phyloP scores from a whole-genome alignment of 2,888 invertebrate genomes.

The Acrobasis repandana region DNA sequence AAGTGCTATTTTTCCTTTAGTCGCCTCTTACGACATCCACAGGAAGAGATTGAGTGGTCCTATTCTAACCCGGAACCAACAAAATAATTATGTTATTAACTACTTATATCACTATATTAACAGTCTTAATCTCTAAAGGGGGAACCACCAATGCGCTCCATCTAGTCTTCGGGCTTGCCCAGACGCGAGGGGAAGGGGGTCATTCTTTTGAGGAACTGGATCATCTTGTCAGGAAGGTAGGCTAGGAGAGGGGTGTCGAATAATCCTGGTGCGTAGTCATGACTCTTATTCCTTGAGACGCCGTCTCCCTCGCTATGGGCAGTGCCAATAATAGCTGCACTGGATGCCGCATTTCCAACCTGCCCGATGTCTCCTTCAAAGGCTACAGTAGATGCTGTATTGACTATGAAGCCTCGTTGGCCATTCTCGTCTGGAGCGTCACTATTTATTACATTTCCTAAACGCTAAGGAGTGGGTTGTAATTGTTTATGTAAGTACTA shows the following conservation, averaged over 20 bases:
- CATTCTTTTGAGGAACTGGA: constrained; percentile 88
- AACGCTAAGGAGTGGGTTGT: no score
- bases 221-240: constrained; percentile 91
- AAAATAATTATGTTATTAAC: no score
- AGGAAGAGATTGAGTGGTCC: no score
- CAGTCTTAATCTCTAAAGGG: constrained; percentile 47
- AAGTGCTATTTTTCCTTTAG: no score
- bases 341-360: constrained; percentile 95
- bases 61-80: no score
- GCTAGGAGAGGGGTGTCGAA: constrained; percentile 93
- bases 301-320: constrained; percentile 96
- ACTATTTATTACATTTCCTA: no score
- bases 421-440: constrained; percentile 91
- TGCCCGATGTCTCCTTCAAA: constrained; percentile 98
- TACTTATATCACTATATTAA: constrained; percentile 40
- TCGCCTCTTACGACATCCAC: no score
- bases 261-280: constrained; percentile 90
- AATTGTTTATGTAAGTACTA: no score
- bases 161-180: constrained; percentile 93
- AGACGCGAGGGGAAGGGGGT: constrained; percentile 93
- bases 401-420: constrained; percentile 96
- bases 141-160: constrained; percentile 86
- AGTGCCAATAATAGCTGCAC: constrained; percentile 94
- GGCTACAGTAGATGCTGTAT: constrained; percentile 97
- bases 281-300: constrained; percentile 90